Evolutionary conservation across 1,140 invertebrate genomes (phyloP), one percentile per base, ranked within the genome.

Genomic region (Drosophila carrolli): DNA sequence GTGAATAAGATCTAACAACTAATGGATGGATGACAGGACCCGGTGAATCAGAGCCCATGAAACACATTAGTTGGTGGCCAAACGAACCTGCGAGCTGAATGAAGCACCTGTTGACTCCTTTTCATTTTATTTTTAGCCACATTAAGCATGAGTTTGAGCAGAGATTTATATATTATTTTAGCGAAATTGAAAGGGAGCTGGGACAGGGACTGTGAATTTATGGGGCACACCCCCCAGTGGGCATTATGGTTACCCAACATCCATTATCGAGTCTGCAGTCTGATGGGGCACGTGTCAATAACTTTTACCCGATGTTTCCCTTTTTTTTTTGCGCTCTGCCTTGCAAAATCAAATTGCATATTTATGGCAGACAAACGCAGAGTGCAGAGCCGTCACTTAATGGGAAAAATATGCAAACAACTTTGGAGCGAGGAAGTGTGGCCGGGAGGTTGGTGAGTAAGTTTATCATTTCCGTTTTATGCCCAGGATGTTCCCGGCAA

Each of bases 381-480:
- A 23, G 10, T 14, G 29, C 9, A 19, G 11, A n/a, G 38, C 16
- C 23, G 11, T 27, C 46, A 46, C 14, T 50, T 77, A 44, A 78
- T 78, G 75, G 40, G 5, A 35, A 54, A 60, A 70, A 60, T 75
- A 80, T 80, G 77, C 70, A 44, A 70, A 77, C 23, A 23, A 38
- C 9, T 37, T 10, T 66, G 16, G 1, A 29, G 38, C 40, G n/a
- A 43, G 43, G 65, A 62, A 51, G 61, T 43, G 29, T 11, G 0
- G 10, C 16, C 8, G 35, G 27, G 48, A 51, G 35, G 50, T 61
- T 50, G 55, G 58, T 37, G 44, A 53, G 32, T 50, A 37, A 59
- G 83, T 76, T 88, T 66, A 77, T 77, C 62, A 89, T 88, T 89
- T 88, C 83, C 83, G 83, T 63, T 88, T 79, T 77, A 81, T 76